Conservation (phyloP, 2,888 invertebrate genomes). For the Chirona hameri region DNA sequence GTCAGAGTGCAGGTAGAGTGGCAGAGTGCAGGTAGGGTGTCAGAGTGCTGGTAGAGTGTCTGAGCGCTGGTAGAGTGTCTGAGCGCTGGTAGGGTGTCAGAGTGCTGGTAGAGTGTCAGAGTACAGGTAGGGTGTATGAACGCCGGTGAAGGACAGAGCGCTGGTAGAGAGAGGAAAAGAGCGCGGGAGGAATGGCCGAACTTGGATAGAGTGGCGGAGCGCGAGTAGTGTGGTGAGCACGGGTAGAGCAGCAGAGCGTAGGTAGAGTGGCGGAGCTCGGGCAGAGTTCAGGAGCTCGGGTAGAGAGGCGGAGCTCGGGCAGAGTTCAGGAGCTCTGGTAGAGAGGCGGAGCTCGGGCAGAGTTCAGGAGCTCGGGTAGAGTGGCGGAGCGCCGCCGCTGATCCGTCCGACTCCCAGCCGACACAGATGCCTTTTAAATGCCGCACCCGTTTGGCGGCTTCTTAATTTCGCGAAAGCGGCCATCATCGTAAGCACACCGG, state of each 20-base stretch:
- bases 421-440: constrained; percentile 3
- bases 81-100: too few species aligned
- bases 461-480: neutral
- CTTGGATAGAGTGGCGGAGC: too few species aligned
- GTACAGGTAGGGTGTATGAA: too few species aligned
- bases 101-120: too few species aligned
- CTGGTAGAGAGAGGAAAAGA: too few species aligned
- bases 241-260: neutral
- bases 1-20: too few species aligned
- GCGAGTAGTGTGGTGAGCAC: too few species aligned
- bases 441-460: neutral
- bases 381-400: neutral
- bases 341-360: neutral
- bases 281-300: neutral
- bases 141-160: too few species aligned
- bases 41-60: too few species aligned
- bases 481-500: neutral
- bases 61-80: too few species aligned
- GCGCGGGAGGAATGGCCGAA: too few species aligned
- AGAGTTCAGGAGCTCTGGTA: neutral
- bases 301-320: neutral
- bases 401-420: neutral
- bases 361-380: neutral
- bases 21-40: too few species aligned
- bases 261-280: neutral